These are phyloP conservation scores for Heliconius eleuchia DNA, from an alignment of 1,140 invertebrate genomes.

Conservation along the genomic window DNA sequence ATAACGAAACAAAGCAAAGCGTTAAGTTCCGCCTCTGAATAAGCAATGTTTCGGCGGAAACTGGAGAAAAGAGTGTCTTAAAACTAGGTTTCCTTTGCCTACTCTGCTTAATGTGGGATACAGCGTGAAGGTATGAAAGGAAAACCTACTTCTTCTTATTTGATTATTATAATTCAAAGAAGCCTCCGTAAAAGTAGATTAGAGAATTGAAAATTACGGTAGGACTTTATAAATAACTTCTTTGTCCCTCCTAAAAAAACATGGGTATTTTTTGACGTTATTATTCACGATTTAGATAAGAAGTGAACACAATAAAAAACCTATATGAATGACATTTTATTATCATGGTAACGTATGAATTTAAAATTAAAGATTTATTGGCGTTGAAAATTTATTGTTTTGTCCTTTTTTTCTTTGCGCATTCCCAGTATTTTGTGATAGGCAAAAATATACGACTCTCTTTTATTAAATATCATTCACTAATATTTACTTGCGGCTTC, in stretches of 20 bases:
- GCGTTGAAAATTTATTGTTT: not conserved
- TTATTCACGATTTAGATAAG: conserved; percentile 6
- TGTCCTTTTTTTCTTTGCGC: not conserved
- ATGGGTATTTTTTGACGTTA: not conserved
- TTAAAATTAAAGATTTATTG: conserved; percentile 3
- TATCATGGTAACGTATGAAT: conserved; percentile 3
- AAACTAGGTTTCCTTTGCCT: not conserved
- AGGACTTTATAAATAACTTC: not conserved
- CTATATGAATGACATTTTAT: not conserved
- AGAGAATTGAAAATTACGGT: not conserved
- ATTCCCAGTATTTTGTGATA: no score
- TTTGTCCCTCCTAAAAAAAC: not conserved
- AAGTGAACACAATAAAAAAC: conserved; percentile 3
- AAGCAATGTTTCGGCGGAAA: not conserved
- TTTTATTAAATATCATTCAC: no score
- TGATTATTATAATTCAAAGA: no score
- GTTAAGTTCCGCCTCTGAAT: not conserved
- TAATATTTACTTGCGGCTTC: no score
- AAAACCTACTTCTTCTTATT: no score
- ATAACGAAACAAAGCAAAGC: not conserved
- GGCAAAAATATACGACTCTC: no score
- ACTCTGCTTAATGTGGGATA: not conserved
- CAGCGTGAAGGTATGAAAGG: not conserved
- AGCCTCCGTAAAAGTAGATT: no score
- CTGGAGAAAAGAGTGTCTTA: no score